A percentile compares a stretch with the other conserved stretches of the same genome.
Evolutionary conservation across 2,113 vertebrate genomes (phyloP).

Genomic region (Osmerus eperlanus): DNA sequence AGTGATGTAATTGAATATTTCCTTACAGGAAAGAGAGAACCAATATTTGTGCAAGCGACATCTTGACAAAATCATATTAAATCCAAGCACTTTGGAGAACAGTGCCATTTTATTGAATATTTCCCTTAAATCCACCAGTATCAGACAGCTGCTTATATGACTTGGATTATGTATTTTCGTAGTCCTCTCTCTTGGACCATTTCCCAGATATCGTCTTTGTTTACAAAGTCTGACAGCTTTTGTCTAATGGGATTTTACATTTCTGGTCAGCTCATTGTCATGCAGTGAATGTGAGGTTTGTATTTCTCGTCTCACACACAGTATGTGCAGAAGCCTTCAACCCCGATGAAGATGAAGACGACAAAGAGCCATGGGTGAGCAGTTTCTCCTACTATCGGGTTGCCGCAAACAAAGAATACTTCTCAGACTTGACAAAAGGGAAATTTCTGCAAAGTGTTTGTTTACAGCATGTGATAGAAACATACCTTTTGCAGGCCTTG

Average conservation of each 20-base stretch:
- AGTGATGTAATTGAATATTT: not conserved
- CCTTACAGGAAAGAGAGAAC: not conserved
- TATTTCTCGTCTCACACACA: constrained; percentile 62
- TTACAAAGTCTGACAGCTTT: not conserved
- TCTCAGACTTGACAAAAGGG: not conserved
- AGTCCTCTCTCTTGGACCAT: constrained; percentile 4
- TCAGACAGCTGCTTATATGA: not conserved
- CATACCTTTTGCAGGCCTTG: no score
- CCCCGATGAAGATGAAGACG: constrained; percentile 97
- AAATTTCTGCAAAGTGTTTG: not conserved
- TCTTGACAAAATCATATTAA: no score
- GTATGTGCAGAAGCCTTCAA: constrained; percentile 98
- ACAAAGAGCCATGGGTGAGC: constrained; percentile 84
- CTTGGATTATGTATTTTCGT: not conserved
- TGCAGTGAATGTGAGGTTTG: not conserved
- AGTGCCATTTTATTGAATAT: constrained; percentile 6
- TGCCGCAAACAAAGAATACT: no score
- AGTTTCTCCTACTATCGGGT: no score
- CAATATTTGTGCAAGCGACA: not conserved
- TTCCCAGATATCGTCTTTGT: not conserved
- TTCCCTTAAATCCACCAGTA: not conserved
- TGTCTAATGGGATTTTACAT: not conserved
- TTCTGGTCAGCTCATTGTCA: not conserved
- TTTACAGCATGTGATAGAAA: no score
- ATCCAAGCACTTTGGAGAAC: not conserved